A percentile compares a stretch with the other conserved stretches of the same genome.
Evolutionary conservation across 2,888 invertebrate species (phyloP).

Genomic region (Norana najaformis): DNA sequence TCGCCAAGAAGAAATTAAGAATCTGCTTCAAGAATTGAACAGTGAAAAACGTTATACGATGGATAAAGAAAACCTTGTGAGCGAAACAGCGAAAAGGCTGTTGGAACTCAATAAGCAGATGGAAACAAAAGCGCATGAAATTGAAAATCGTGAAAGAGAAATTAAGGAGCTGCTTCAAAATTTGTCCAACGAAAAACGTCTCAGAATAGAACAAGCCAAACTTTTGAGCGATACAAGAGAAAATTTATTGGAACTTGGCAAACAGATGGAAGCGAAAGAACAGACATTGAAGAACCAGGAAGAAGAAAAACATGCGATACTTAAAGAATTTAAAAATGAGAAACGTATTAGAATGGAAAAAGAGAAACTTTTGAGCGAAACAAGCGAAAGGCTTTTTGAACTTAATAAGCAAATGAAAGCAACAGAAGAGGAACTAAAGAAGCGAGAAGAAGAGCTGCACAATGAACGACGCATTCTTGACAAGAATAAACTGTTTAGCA

Average conservation of each 20-base stretch:
- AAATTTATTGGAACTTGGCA: neutral
- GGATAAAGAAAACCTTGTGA: neutral
- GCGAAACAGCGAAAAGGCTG: neutral
- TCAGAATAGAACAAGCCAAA: neutral
- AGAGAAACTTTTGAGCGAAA: neutral
- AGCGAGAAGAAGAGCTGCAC: neutral
- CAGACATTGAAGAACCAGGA: neutral
- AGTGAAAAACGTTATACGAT: neutral
- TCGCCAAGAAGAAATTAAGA: neutral
- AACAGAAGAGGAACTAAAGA: neutral
- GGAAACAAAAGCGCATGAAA: neutral
- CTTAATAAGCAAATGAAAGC: neutral
- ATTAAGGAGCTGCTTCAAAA: neutral
- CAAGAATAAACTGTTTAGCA: neutral
- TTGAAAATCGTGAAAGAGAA: conserved; percentile 1
- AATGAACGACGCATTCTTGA: neutral
- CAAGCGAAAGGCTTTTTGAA: neutral
- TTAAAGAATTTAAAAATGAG: neutral
- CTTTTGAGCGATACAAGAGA: neutral
- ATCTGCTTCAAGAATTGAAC: neutral
- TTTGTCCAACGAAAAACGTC: neutral
- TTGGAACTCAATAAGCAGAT: neutral
- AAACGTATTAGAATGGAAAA: neutral
- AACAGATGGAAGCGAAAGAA: neutral
- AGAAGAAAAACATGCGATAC: neutral